A percentile compares a stretch with the other conserved stretches of the same genome.
Conservation (phyloP, 2,113 vertebrate species). For the Calidris pugnax region DNA sequence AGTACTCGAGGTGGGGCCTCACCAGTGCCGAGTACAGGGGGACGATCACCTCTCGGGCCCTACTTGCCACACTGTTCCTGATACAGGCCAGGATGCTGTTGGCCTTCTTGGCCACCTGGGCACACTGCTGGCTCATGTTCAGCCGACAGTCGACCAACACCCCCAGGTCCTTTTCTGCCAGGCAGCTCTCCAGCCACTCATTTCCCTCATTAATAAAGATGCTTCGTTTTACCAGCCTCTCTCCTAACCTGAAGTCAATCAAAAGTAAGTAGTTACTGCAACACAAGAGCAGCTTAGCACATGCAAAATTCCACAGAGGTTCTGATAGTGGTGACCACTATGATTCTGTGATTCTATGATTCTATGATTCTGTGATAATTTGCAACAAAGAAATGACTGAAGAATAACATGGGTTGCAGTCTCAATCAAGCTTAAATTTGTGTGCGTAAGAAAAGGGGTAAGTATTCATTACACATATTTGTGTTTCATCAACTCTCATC, state of each 20-base stretch:
- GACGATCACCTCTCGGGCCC: no score
- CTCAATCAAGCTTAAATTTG: not conserved
- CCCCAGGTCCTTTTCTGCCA: no score
- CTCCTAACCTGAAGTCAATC: not conserved
- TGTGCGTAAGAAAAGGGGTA: not conserved
- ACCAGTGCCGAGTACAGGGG: no score
- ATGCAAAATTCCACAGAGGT: not conserved
- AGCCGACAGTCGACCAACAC: no score
- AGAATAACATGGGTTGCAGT: not conserved
- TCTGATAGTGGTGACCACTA: accelerated
- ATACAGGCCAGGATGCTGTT: no score
- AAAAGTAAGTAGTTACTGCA: not conserved
- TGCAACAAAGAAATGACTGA: not conserved
- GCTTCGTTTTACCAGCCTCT: not conserved
- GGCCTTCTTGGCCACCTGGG: no score
- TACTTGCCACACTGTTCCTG: no score
- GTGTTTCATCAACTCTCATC: not conserved
- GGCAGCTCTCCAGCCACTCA: no score
- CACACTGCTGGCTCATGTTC: no score
- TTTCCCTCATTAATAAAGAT: not conserved
- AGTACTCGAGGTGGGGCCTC: no score
- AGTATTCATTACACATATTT: not conserved
- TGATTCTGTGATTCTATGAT: not conserved
- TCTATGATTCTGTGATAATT: not conserved
- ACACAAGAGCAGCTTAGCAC: accelerated